These are phyloP conservation scores for Callipepla squamata DNA, from an alignment of 2,113 vertebrate species.

Conservation along the genomic window DNA sequence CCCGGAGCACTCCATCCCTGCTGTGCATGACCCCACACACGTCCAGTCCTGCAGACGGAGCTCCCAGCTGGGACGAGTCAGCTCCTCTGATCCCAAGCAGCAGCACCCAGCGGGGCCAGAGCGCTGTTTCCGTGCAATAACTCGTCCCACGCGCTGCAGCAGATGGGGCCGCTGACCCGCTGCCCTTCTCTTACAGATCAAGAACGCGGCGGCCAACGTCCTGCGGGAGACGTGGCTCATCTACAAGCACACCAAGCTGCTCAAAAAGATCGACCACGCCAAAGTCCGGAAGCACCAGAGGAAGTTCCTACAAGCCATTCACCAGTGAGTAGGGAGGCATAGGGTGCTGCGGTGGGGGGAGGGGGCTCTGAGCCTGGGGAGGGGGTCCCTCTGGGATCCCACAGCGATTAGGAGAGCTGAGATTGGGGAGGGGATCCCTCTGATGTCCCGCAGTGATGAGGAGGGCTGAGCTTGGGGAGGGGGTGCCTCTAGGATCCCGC, in stretches of 20 bases:
- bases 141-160: rapidly evolving
- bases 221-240: slow-evolving; percentile 97
- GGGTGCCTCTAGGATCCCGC: too few relatives aligned
- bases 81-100: neutral
- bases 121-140: neutral
- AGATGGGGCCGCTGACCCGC: neutral
- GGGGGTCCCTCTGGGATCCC: too few relatives aligned
- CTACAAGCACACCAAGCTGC: slow-evolving; percentile 97
- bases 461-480: too few relatives aligned
- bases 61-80: neutral
- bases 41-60: rapidly evolving
- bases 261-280: slow-evolving; percentile 97
- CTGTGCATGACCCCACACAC: neutral
- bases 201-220: slow-evolving; percentile 96
- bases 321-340: slow-evolving; percentile 85
- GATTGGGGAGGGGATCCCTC: too few relatives aligned
- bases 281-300: slow-evolving; percentile 97
- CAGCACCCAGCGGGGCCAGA: neutral
- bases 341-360: rapidly evolving
- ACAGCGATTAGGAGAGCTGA: too few relatives aligned
- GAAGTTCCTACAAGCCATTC: slow-evolving; percentile 98
- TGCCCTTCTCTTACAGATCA: slow-evolving; percentile 84
- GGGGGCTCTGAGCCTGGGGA: neutral
- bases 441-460: too few relatives aligned
- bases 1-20: neutral